Evolutionary conservation across 1,140 invertebrate species (phyloP).

Genomic region (Drosophila rufa): DNA sequence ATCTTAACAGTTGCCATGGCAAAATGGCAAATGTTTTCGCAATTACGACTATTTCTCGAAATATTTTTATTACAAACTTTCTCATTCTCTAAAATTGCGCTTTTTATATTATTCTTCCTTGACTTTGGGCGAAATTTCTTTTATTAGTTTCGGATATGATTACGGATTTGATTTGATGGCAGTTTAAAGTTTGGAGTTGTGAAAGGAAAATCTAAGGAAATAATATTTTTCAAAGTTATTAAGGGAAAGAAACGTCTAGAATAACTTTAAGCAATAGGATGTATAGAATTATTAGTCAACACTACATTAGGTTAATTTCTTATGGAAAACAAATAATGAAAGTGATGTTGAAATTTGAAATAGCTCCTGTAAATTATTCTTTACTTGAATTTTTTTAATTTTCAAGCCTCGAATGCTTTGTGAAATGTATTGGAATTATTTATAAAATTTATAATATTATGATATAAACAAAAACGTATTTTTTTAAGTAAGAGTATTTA

Average conservation of each 20-base stretch:
- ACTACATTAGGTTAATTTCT: not conserved
- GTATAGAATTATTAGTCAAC: not conserved
- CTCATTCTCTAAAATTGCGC: conserved; percentile 16
- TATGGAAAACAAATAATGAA: not conserved
- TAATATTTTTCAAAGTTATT: not conserved
- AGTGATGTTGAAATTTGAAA: no score
- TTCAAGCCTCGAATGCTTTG: no score
- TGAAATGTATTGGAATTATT: no score
- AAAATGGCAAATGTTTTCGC: conserved; percentile 37
- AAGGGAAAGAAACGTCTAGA: not conserved
- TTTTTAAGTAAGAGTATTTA: not conserved
- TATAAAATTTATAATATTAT: no score
- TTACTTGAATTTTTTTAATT: no score
- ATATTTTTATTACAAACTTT: conserved; percentile 59
- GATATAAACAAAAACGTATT: no score
- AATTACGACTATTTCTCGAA: conserved; percentile 28
- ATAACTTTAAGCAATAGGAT: not conserved
- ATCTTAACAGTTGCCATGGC: conserved; percentile 31
- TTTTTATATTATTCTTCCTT: conserved; percentile 10
- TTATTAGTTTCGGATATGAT: conserved; percentile 39
- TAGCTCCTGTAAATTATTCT: not conserved
- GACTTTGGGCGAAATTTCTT: not conserved
- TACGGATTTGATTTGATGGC: conserved; percentile 23
- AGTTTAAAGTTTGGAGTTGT: conserved; percentile 4
- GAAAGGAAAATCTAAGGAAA: not conserved